phyloP scores from a whole-genome alignment of 1,140 invertebrate genomes.

The Bacillus rossius region DNA sequence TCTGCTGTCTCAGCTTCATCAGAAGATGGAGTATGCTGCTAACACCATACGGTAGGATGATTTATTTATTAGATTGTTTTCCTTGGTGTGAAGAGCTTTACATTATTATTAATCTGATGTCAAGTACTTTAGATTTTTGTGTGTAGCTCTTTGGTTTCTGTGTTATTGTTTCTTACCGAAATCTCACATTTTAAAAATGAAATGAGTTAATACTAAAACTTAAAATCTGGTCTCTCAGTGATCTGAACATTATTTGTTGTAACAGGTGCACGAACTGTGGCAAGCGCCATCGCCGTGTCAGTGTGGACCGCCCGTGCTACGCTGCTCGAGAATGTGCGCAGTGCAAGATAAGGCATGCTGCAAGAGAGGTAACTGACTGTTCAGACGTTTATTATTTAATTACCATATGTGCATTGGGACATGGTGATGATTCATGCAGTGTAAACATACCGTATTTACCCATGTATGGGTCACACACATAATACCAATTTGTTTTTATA shows the following conservation, averaged over 20 bases:
- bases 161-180: not conserved
- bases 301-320: conserved; percentile 79
- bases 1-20: conserved; percentile 76
- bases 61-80: not conserved
- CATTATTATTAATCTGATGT: no score
- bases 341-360: conserved; percentile 86
- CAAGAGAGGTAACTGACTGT: conserved; percentile 75
- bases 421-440: no score
- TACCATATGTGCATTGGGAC: no score
- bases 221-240: not conserved
- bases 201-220: not conserved
- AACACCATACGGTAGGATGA: conserved; percentile 67
- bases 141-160: no score
- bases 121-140: not conserved
- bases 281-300: conserved; percentile 76
- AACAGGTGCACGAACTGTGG: conserved; percentile 84
- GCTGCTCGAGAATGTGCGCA: conserved; percentile 83
- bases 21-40: conserved; percentile 90
- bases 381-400: no score
- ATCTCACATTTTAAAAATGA: conserved; percentile 3
- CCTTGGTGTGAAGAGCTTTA: no score
- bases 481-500: no score
- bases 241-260: conserved; percentile 4
- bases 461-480: no score
- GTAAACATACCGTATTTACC: no score